Percentiles rank a stretch among this genome's conserved stretches.
Evolutionary conservation across 2,888 invertebrate genomes (phyloP).

Genomic region (Pantelozetes paolii): DNA sequence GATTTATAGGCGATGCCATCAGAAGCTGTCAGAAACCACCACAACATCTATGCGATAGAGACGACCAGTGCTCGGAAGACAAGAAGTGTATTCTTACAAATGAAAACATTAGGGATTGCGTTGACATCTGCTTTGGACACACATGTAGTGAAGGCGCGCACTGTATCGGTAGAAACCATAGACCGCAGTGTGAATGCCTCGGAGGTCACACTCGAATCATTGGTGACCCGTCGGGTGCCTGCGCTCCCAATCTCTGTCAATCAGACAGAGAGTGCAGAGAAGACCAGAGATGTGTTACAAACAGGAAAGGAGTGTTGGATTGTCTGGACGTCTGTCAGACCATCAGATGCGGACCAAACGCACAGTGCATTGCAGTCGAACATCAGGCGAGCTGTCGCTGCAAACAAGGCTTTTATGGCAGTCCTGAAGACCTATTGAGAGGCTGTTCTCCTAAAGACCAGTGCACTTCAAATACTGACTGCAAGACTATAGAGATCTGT

Average conservation of each 20-base stretch:
- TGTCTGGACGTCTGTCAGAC: constrained; percentile 82
- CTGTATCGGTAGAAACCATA: constrained; percentile 81
- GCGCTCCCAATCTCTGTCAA: constrained; percentile 45
- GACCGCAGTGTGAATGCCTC: constrained; percentile 81
- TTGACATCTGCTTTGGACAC: constrained; percentile 67
- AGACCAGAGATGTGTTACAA: constrained; percentile 46
- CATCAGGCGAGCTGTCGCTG: constrained; percentile 54
- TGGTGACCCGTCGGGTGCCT: constrained; percentile 67
- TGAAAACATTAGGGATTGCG: constrained; percentile 44
- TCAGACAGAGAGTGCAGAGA: constrained; percentile 46
- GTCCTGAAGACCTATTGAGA: constrained; percentile 78
- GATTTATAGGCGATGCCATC: constrained; percentile 71
- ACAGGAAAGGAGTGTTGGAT: constrained; percentile 59
- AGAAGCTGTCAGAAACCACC: constrained; percentile 63
- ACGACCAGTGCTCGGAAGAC: constrained; percentile 69
- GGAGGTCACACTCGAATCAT: constrained; percentile 62
- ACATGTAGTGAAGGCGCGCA: constrained; percentile 77
- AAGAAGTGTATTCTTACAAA: constrained; percentile 60
- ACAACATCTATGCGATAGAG: constrained; percentile 59
- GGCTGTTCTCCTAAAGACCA: constrained; percentile 68
- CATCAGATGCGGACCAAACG: constrained; percentile 80
- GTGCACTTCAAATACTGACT: constrained; percentile 66
- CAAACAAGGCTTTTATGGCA: constrained; percentile 76
- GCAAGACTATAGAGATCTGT: constrained; percentile 70
- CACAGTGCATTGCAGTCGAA: constrained; percentile 65